Percentiles rank a stretch among this genome's conserved stretches.
These are phyloP conservation scores for Phalanger gymnotis DNA, from an alignment of 2,797 vertebrate species.

Conservation along the genomic window DNA sequence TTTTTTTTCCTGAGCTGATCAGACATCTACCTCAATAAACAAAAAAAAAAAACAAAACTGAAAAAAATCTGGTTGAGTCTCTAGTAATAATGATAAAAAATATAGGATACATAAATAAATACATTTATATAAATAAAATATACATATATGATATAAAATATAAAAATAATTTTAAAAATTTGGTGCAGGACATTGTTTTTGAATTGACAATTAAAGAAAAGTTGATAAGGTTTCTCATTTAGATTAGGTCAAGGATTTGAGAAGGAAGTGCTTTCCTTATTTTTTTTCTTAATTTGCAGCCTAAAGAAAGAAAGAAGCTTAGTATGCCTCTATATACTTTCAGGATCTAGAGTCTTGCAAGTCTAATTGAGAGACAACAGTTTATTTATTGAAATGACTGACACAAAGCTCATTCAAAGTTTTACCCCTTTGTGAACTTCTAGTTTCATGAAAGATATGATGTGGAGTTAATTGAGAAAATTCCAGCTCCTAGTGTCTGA, in stretches of 20 bases:
- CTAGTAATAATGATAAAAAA: too few species aligned
- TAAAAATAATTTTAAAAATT: too few species aligned
- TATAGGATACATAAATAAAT: too few species aligned
- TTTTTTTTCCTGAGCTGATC: too few species aligned
- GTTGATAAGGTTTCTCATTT: too few species aligned
- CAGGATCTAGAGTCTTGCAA: constrained; percentile 13
- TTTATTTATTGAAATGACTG: constrained; percentile 1
- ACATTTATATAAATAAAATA: too few species aligned
- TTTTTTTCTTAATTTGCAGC: background rate
- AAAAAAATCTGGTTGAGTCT: too few species aligned
- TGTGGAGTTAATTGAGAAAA: background rate
- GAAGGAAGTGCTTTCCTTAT: background rate
- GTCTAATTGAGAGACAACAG: background rate
- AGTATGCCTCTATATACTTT: background rate
- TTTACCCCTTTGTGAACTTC: background rate
- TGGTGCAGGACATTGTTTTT: too few species aligned
- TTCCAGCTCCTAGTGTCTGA: background rate
- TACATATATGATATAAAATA: too few species aligned
- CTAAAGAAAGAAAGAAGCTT: background rate
- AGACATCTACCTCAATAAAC: too few species aligned
- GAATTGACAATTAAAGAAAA: too few species aligned
- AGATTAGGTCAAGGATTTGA: background rate
- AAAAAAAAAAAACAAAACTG: too few species aligned
- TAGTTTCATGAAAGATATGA: background rate
- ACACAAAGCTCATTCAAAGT: background rate